Evolutionary conservation across 2,888 invertebrate species (phyloP), one percentile per base, ranked within the genome.

Genomic region (Pristionchus maxplancki): DNA sequence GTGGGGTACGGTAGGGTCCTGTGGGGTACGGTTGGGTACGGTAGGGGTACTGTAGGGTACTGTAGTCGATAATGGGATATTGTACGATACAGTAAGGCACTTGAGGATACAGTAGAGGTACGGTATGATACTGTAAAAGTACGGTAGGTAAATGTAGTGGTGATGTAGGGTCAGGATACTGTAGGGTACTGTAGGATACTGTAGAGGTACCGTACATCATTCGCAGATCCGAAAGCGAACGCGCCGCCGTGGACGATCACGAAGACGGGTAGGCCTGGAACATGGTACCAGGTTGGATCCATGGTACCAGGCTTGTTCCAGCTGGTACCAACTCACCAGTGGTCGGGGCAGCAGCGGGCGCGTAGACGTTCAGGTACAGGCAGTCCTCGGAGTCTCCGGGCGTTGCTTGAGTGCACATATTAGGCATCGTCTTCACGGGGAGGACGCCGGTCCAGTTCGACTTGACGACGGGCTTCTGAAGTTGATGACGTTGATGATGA

Each of bases 301-400:
- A n/a, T n/a, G n/a, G n/a, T n/a, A n/a, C n/a, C 28, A 62, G 62
- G n/a, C 4, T 58, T 20, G 9, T 13, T 13, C 53, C 24, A 15
- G 6, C 6, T 58, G 13, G 28, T 64, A 78, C 78, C 44, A 81
- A 11, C 64, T 11, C 17, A 64, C 64, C 31, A 31, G 15, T 31
- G 20, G 34, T 34, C 5, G 64, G 24, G 1, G 20, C 84, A 11
- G 34, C 34, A 8, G 58, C 84, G 84, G 84, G 84, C 13, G 84
- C 84, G 28, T 40, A 58, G 15, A 84, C 84, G 28, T 84, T 82
- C 31, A 84, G 62, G n/a, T 84, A 84, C 24, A 84, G 84, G 44
- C 84, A 84, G 62, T 84, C 84, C 62, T 84, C 84, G 37, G 58
- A 28, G 58, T 84, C 62, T 34, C n/a, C 44, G 0, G 82, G 9